A percentile compares a stretch with the other conserved stretches of the same genome.
Evolutionary conservation across 2,888 invertebrate species (phyloP).

Genomic region (Pasiphila rectangulata): DNA sequence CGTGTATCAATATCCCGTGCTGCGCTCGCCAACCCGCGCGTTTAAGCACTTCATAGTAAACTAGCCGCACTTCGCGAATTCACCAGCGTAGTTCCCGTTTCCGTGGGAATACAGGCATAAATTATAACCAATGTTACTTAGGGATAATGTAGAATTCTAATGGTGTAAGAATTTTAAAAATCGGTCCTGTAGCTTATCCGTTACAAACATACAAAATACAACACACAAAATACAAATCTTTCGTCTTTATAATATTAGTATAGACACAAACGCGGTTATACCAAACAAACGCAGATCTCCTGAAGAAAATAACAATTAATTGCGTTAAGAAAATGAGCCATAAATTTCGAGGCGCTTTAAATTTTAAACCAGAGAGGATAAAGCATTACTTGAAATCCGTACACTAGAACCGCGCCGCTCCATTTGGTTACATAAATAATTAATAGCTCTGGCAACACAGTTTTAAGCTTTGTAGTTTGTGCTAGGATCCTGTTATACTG

Average conservation of each 20-base stretch:
- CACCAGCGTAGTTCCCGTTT: no score
- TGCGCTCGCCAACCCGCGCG: no score
- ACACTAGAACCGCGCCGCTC: conserved; percentile 33
- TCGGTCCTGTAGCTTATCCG: conserved; percentile 6
- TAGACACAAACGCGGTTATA: no score
- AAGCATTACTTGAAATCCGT: conserved; percentile 32
- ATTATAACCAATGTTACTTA: no score
- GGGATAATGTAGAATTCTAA: no score
- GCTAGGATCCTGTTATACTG: neutral
- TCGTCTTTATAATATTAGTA: no score
- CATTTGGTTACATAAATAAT: conserved; percentile 37
- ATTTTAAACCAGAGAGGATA: conserved; percentile 33
- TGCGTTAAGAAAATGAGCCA: conserved; percentile 22
- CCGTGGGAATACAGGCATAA: no score
- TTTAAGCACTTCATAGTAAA: no score
- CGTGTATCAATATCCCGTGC: no score
- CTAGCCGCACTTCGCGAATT: no score
- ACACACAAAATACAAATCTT: no score
- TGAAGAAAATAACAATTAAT: conserved; percentile 25
- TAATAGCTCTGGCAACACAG: conserved; percentile 30
- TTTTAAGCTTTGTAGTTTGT: conserved; percentile 30
- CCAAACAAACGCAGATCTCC: neutral
- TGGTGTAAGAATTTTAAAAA: no score
- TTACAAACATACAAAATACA: conserved; percentile 4
- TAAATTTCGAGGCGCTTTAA: conserved; percentile 26